Conservation (phyloP, 53 echinoderm and acorn worm species). For the Henricia sp. region DNA sequence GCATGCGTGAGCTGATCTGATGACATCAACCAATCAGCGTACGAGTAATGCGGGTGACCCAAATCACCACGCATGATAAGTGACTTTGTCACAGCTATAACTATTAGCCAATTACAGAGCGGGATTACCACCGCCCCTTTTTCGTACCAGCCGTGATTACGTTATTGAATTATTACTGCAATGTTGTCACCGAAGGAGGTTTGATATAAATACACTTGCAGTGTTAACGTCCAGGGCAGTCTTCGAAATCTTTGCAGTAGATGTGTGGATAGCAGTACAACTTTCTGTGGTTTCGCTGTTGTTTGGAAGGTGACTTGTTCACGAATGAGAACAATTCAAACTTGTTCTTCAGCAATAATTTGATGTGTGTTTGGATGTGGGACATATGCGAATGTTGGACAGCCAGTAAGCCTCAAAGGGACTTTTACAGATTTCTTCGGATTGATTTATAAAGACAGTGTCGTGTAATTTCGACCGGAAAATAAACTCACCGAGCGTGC, state of each 20-base stretch:
- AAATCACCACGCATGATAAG: conserved; percentile 16
- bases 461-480: not conserved
- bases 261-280: conserved; percentile 22
- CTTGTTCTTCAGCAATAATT: conserved; percentile 24
- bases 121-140: conserved; percentile 49
- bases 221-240: not conserved
- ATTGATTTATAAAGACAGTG: conserved; percentile 8
- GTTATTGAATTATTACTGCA: conserved; percentile 2
- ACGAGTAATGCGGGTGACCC: too few relatives aligned
- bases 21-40: too few relatives aligned
- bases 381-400: not conserved
- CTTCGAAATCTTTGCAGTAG: not conserved
- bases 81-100: conserved; percentile 41
- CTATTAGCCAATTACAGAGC: conserved; percentile 52
- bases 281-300: not conserved
- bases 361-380: not conserved
- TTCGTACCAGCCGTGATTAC: conserved; percentile 20
- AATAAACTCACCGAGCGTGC: not conserved
- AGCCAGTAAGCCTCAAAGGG: not conserved
- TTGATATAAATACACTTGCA: not conserved
- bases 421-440: conserved; percentile 14
- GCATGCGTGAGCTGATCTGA: too few relatives aligned
- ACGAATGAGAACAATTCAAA: conserved; percentile 22
- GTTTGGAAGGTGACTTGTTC: too few relatives aligned
- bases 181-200: not conserved